phyloP scores from a whole-genome alignment of 2,888 invertebrate genomes.

The Pecten maximus region DNA sequence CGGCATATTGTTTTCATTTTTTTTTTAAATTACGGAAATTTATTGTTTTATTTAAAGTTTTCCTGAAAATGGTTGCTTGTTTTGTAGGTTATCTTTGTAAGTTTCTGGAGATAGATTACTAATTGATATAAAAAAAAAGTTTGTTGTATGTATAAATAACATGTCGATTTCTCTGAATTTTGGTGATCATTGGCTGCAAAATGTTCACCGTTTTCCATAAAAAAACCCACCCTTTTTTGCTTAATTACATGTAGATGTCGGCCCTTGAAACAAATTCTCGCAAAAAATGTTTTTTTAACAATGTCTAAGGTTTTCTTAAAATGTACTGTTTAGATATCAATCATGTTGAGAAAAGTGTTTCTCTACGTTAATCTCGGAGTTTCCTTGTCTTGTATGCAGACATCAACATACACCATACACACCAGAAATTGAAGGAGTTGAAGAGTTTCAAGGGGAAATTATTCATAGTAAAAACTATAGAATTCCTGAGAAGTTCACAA shows the following conservation, averaged over 20 bases:
- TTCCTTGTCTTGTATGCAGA: not conserved
- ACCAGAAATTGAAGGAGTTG: slow-evolving; percentile 88
- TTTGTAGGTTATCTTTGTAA: too few species aligned
- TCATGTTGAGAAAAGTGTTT: not conserved
- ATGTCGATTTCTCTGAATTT: too few species aligned
- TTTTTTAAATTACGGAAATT: not conserved
- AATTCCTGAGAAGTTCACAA: slow-evolving; percentile 87
- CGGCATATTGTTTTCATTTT: not conserved
- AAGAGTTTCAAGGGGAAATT: slow-evolving; percentile 85
- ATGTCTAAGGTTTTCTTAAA: not conserved
- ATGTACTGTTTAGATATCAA: not conserved
- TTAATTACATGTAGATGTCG: not conserved
- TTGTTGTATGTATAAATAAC: too few species aligned
- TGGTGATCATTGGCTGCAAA: too few species aligned
- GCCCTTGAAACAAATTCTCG: not conserved
- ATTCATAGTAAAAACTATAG: slow-evolving; percentile 94
- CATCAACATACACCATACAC: slow-evolving; percentile 91
- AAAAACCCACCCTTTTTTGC: too few species aligned
- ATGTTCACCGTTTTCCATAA: too few species aligned
- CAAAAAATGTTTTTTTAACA: not conserved
- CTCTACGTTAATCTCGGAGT: not conserved
- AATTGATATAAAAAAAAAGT: too few species aligned
- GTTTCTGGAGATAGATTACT: too few species aligned
- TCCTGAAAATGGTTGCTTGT: too few species aligned
- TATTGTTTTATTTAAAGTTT: too few species aligned